Evolutionary conservation across 2,888 invertebrate genomes (phyloP), one percentile per base, ranked within the genome.

Genomic region (Netelia melanura): DNA sequence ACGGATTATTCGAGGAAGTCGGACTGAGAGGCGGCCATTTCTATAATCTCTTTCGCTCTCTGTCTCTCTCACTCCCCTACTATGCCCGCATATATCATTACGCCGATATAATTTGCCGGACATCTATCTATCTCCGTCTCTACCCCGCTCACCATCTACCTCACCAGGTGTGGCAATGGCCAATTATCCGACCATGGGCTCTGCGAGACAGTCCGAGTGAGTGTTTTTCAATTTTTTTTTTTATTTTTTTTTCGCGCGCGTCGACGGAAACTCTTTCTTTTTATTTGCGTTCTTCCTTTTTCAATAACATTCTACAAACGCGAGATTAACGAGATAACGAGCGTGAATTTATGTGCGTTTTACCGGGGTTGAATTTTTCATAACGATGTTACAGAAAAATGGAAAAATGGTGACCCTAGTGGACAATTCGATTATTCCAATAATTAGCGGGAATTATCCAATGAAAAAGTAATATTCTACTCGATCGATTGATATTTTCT

Each of bases 171-270:
- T 67, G 52, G 87, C 87, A 86, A 94, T 94, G 94, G 94, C 94
- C 85, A 93, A 91, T 87, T 93, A 93, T 87, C 92, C 92, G 81
- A 91, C 91, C 86, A 91, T 93, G 88, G 90, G 92, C 81, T 94
- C 93, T n/a, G 91, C 93, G 48, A 92, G 93, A 85, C 93, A 94
- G 71, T 94, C 94, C 44, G 94, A 94, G 94, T 94, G 90, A 94
- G 94, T 94, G 84, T 43, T n/a, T n/a, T 71, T 58, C 6, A 0
- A 10, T 58, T 38, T 43, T 21, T 58, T 58, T 10, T 43, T n/a
- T 54, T 3, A 54, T 48, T 58, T 17, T 17, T 23, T 1, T 56
- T 58, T 58, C 6, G 9, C 21, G 17, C 17, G 14, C 2, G 9
- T 58, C 58, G 21, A 8, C 21, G 58, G 1, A 9, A 21, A 58